These are phyloP conservation scores for Argyrosomus regius DNA, from an alignment of 2,797 vertebrate species.

Conservation along the genomic window DNA sequence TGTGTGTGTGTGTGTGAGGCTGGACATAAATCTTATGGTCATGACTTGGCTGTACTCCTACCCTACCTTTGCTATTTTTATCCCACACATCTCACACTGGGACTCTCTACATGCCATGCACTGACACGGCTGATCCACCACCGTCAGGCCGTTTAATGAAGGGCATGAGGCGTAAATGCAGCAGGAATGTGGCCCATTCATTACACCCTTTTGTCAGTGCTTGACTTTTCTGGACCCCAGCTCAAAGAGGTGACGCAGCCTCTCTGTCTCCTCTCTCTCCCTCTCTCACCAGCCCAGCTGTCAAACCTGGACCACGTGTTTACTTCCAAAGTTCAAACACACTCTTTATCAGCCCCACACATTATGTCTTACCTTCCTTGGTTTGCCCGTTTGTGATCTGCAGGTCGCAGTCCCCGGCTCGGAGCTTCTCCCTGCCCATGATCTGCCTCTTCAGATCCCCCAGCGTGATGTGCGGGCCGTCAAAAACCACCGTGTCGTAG, in stretches of 20 bases:
- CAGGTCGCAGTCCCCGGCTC: slow-evolving; percentile 95
- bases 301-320: slow-evolving; percentile 73
- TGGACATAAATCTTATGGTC: slow-evolving; percentile 31
- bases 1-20: neutral
- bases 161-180: slow-evolving; percentile 34
- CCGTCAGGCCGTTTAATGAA: slow-evolving; percentile 22
- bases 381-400: slow-evolving; percentile 97
- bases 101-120: slow-evolving; percentile 18
- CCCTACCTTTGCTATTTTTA: slow-evolving; percentile 67
- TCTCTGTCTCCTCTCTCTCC: no score
- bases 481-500: slow-evolving; percentile 96
- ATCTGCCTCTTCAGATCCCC: slow-evolving; percentile 95
- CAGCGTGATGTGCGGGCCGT: slow-evolving; percentile 94
- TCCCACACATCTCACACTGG: slow-evolving; percentile 30
- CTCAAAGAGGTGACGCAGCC: slow-evolving; percentile 56
- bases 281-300: slow-evolving; percentile 50
- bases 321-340: slow-evolving; percentile 42
- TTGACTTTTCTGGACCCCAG: slow-evolving; percentile 62
- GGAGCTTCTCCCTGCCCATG: slow-evolving; percentile 95
- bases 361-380: slow-evolving; percentile 90
- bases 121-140: slow-evolving; percentile 30
- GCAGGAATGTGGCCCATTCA: slow-evolving; percentile 69
- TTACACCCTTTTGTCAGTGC: slow-evolving; percentile 42
- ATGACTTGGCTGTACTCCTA: slow-evolving; percentile 24
- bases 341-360: neutral